A percentile compares a stretch with the other conserved stretches of the same genome.
Evolutionary conservation across 2,797 vertebrate genomes (phyloP).

Genomic region (Mormyrops boulengeri): DNA sequence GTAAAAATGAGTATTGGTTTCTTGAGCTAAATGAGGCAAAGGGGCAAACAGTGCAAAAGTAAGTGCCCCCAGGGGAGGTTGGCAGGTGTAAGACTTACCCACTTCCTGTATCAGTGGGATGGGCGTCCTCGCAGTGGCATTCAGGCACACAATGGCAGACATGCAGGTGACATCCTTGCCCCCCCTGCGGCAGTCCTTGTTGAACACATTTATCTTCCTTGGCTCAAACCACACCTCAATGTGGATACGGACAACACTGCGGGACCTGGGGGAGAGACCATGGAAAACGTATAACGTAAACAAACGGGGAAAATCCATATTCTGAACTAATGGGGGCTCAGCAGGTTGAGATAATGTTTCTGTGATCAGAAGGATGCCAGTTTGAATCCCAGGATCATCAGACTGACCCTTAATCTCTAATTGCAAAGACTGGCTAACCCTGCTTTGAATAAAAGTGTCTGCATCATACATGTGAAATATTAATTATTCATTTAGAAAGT

Average conservation of each 20-base stretch:
- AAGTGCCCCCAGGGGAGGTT: not conserved
- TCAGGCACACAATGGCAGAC: constrained; percentile 72
- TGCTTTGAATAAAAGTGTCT: not conserved
- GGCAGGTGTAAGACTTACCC: constrained; percentile 46
- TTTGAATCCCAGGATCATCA: not conserved
- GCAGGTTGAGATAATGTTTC: not conserved
- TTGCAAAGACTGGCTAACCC: not conserved
- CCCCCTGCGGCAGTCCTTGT: constrained; percentile 76
- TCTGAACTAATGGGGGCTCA: not conserved
- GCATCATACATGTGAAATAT: not conserved
- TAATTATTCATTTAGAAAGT: not conserved
- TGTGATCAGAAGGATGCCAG: not conserved
- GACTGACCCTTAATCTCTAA: not conserved
- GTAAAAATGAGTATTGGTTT: not conserved
- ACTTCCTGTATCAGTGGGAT: constrained; percentile 49
- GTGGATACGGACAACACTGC: constrained; percentile 73
- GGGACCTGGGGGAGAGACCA: constrained; percentile 65
- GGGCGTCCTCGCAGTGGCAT: constrained; percentile 63
- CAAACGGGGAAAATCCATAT: not conserved
- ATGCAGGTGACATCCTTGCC: constrained; percentile 86
- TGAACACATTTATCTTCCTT: constrained; percentile 83
- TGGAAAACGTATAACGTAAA: not conserved
- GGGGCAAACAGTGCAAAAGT: not conserved
- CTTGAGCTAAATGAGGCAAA: not conserved
- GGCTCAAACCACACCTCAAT: constrained; percentile 77